phyloP scores from a whole-genome alignment of 2,797 vertebrate genomes.

The Dendrocincla fuliginosa region DNA sequence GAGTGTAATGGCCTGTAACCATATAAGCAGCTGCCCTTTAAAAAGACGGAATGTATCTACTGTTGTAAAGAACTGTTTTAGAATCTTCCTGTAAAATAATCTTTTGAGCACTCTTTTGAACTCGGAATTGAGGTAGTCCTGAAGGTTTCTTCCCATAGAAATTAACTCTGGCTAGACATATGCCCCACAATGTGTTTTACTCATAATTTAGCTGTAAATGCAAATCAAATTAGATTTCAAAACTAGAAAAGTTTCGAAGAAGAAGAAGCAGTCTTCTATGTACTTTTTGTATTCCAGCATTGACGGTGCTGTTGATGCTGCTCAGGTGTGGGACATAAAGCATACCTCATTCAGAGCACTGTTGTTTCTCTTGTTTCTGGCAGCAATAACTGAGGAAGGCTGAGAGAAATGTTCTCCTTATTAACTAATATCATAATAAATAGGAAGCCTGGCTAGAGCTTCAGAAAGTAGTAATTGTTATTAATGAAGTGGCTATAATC shows the following conservation, averaged over 20 bases:
- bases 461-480: not conserved
- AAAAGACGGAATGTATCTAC: not conserved
- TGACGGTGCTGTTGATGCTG: not conserved
- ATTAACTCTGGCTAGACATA: not conserved
- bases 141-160: not conserved
- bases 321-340: not conserved
- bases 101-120: not conserved
- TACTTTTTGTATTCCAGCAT: not conserved
- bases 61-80: not conserved
- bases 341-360: not conserved
- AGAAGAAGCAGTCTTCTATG: not conserved
- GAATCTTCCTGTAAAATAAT: not conserved
- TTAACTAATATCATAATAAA: slow-evolving; percentile 1
- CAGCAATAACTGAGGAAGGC: not conserved
- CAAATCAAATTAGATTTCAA: slow-evolving; percentile 5
- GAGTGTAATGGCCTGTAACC: not conserved
- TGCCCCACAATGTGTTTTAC: not conserved
- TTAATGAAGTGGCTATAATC: slow-evolving; percentile 16
- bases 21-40: not conserved
- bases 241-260: not conserved
- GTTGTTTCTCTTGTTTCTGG: slow-evolving; percentile 2
- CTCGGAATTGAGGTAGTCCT: not conserved
- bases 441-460: not conserved
- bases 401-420: not conserved
- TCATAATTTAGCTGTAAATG: not conserved